Conservation (phyloP, 2,797 vertebrate genomes). For the Acipenser transmontanus region DNA sequence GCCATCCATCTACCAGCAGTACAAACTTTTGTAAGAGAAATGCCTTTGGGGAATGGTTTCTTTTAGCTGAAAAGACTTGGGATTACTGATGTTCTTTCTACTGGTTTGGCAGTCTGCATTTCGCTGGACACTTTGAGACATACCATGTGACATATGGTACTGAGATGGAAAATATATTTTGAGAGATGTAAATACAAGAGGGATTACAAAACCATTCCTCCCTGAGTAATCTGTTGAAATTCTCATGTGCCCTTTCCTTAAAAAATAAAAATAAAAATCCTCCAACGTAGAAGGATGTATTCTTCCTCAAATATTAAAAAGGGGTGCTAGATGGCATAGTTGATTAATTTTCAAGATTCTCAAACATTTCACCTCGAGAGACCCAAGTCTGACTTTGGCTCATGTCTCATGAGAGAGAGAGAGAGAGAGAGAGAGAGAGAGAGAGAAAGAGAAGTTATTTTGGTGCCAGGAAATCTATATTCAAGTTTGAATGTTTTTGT, state of each 20-base stretch:
- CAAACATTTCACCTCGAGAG: too few species aligned
- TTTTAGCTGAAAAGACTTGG: neutral
- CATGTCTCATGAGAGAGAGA: too few species aligned
- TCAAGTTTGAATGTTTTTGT: constrained; percentile 3
- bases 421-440: too few species aligned
- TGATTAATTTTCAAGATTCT: neutral
- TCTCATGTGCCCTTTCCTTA: neutral
- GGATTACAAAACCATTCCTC: neutral
- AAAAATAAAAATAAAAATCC: neutral
- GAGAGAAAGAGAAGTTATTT: neutral
- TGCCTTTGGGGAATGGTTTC: neutral
- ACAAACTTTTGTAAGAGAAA: too few species aligned
- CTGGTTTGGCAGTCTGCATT: neutral
- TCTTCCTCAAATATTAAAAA: neutral
- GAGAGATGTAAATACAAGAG: constrained; percentile 14
- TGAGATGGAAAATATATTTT: constrained; percentile 14
- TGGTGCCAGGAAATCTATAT: neutral
- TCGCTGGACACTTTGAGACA: neutral
- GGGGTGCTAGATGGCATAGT: neutral
- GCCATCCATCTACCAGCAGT: too few species aligned
- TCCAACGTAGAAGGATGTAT: neutral
- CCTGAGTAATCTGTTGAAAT: constrained; percentile 14
- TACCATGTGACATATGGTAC: constrained; percentile 2
- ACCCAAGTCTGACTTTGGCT: too few species aligned
- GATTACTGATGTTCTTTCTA: neutral